Evolutionary conservation across 2,797 vertebrate species (phyloP).

Genomic region (Rachycentron canadum): DNA sequence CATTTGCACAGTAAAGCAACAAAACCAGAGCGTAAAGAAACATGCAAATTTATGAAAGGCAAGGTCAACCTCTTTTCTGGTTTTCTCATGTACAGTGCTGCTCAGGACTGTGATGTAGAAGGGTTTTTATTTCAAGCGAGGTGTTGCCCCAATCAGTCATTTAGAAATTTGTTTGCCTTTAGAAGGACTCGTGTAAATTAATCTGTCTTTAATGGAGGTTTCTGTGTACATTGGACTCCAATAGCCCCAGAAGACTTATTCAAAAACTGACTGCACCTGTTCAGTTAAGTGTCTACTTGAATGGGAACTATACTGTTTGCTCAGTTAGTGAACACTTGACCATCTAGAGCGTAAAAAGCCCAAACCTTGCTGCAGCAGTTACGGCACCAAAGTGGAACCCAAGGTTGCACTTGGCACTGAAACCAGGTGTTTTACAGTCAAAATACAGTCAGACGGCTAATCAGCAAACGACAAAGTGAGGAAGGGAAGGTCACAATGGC

Average conservation of each 20-base stretch:
- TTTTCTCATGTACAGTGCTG: not conserved
- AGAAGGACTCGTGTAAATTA: slow-evolving; percentile 28
- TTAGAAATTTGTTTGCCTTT: slow-evolving; percentile 34
- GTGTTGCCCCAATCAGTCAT: slow-evolving; percentile 8
- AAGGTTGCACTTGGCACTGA: slow-evolving; percentile 42
- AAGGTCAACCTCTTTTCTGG: no score
- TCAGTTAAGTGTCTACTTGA: slow-evolving; percentile 28
- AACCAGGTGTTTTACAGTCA: slow-evolving; percentile 78
- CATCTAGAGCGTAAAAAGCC: slow-evolving; percentile 14
- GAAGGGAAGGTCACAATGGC: slow-evolving; percentile 61
- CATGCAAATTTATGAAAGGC: slow-evolving; percentile 65
- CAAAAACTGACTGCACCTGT: slow-evolving; percentile 53
- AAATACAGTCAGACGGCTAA: slow-evolving; percentile 72
- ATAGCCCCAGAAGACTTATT: slow-evolving; percentile 33
- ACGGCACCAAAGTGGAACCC: not conserved
- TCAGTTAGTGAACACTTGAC: slow-evolving; percentile 25
- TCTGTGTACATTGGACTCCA: slow-evolving; percentile 52
- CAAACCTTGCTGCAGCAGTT: slow-evolving; percentile 1
- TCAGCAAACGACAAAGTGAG: slow-evolving; percentile 59
- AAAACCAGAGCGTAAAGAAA: slow-evolving; percentile 26
- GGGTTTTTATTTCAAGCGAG: slow-evolving; percentile 3
- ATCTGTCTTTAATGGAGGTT: slow-evolving; percentile 48
- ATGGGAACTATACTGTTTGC: slow-evolving; percentile 35
- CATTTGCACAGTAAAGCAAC: slow-evolving; percentile 67
- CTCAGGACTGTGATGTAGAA: slow-evolving; percentile 6